phyloP scores from a whole-genome alignment of 1,140 invertebrate genomes.

The Pseudomyrmex flavicornis region DNA sequence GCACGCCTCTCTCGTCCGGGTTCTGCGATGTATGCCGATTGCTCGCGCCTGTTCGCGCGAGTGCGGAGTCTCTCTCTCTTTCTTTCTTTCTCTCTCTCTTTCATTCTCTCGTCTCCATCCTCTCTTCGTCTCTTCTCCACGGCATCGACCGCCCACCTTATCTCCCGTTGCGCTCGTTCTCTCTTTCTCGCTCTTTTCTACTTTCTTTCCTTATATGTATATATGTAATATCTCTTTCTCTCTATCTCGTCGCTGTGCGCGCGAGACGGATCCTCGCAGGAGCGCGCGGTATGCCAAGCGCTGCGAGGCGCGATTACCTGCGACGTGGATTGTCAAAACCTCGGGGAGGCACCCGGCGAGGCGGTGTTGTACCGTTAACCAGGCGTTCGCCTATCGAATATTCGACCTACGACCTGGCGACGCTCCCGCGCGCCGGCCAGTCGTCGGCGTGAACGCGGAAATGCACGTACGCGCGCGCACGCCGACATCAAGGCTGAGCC shows the following conservation, averaged over 20 bases:
- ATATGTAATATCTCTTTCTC: constrained; percentile 1
- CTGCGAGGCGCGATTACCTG: constrained; percentile 63
- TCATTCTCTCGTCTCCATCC: not conserved
- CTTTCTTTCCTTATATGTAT: not conserved
- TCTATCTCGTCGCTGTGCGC: constrained; percentile 8
- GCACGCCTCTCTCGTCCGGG: constrained; percentile 66
- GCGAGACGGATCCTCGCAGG: constrained; percentile 34
- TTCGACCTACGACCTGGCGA: constrained; percentile 71
- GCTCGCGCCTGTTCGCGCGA: constrained; percentile 26
- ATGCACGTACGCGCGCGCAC: constrained; percentile 53
- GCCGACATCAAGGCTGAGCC: constrained; percentile 25
- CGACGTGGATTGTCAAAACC: constrained; percentile 72
- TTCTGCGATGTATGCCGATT: constrained; percentile 75
- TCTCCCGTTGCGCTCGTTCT: constrained; percentile 10
- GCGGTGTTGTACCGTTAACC: constrained; percentile 72
- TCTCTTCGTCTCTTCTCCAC: constrained; percentile 45
- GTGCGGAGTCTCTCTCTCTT: constrained; percentile 19
- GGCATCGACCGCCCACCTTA: constrained; percentile 43
- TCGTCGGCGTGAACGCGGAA: constrained; percentile 71
- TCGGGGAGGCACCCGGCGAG: constrained; percentile 60
- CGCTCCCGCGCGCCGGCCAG: constrained; percentile 28
- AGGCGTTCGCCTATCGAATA: constrained; percentile 73
- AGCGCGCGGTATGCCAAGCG: constrained; percentile 60
- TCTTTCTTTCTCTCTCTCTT: constrained; percentile 37
- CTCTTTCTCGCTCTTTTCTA: constrained; percentile 9